phyloP scores from a whole-genome alignment of 2,888 invertebrate species.

The Himalopsyche japonica region DNA sequence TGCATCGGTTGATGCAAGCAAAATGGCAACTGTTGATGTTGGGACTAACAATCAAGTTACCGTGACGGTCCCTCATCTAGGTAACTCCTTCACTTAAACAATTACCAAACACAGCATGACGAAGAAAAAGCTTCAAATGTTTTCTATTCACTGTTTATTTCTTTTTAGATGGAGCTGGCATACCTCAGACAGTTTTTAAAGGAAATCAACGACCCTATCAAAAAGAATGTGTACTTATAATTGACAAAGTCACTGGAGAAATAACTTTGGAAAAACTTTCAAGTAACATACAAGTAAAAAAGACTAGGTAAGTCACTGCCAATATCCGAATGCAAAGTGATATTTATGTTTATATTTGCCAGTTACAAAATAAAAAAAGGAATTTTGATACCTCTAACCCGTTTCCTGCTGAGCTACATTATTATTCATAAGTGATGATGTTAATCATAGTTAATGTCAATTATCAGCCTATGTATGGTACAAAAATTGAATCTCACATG shows the following conservation, averaged over 20 bases:
- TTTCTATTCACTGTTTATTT: background rate
- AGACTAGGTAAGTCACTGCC: constrained; percentile 69
- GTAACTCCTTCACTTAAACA: too few relatives aligned
- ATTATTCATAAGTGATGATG: too few relatives aligned
- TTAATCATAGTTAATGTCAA: too few relatives aligned
- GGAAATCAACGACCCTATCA: constrained; percentile 90
- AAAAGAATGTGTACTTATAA: constrained; percentile 94
- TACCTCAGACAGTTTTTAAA: constrained; percentile 91
- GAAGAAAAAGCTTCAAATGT: background rate
- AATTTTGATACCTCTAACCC: too few relatives aligned
- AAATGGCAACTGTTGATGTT: constrained; percentile 89
- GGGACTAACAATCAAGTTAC: constrained; percentile 89
- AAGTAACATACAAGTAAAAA: constrained; percentile 90
- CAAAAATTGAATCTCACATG: too few relatives aligned
- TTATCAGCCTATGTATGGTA: too few relatives aligned
- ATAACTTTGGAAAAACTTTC: constrained; percentile 90
- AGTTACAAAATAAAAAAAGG: too few relatives aligned
- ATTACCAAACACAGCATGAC: background rate
- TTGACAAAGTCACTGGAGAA: constrained; percentile 90
- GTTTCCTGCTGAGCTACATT: too few relatives aligned
- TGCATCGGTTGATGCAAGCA: constrained; percentile 92
- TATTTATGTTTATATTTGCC: too few relatives aligned
- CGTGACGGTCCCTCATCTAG: constrained; percentile 90
- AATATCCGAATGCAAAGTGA: background rate
- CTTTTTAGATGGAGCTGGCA: constrained; percentile 79